Evolutionary conservation across 2,113 vertebrate species (phyloP).

Genomic region (Thamnophis sirtalis): DNA sequence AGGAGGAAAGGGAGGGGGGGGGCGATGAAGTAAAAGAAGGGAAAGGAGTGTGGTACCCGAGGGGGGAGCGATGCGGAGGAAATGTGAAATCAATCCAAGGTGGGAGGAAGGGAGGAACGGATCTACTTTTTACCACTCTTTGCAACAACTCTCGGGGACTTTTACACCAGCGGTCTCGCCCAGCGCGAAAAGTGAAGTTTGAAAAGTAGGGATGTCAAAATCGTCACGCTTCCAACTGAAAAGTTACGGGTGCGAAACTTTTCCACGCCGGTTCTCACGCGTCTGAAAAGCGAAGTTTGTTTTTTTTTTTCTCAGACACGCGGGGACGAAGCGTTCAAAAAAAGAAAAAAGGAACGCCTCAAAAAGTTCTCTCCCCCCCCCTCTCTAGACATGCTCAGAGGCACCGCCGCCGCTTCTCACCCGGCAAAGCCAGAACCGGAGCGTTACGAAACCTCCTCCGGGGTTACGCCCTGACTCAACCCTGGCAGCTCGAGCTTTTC

Average conservation of each 20-base stretch:
- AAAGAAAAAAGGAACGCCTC: background rate
- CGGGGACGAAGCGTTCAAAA: background rate
- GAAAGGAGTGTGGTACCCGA: background rate
- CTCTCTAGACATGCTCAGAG: background rate
- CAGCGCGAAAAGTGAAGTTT: background rate
- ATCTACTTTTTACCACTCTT: background rate
- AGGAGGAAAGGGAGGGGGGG: too few relatives aligned
- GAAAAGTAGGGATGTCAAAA: background rate
- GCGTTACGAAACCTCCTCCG: background rate
- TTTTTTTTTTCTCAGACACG: too few relatives aligned
- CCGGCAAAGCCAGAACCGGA: background rate
- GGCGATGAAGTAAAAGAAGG: background rate
- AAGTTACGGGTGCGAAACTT: background rate
- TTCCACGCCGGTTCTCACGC: too few relatives aligned
- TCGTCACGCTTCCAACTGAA: too few relatives aligned
- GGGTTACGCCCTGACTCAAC: constrained; percentile 6
- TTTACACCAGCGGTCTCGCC: too few relatives aligned
- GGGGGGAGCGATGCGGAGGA: background rate
- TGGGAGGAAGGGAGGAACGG: background rate
- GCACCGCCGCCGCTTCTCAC: background rate
- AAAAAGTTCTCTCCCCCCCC: background rate
- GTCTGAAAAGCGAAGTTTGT: background rate
- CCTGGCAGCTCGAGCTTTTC: background rate
- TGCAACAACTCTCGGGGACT: too few relatives aligned
- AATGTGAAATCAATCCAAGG: background rate